phyloP scores from a whole-genome alignment of 2,797 vertebrate genomes.

The Enteromius viviparus region DNA sequence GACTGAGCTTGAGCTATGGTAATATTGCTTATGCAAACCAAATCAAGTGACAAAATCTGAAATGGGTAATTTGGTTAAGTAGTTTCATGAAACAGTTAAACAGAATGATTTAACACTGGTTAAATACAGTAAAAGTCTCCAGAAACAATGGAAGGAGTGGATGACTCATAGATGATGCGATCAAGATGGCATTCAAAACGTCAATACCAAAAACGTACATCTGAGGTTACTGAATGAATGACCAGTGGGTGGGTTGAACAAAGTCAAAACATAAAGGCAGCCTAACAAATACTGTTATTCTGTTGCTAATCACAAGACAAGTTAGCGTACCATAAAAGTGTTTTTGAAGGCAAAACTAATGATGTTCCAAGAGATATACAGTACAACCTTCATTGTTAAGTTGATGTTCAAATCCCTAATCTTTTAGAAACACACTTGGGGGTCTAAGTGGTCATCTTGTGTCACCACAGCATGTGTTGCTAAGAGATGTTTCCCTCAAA shows the following conservation, averaged over 20 bases:
- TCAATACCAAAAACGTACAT: not conserved
- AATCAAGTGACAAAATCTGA: too few species aligned
- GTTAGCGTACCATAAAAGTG: not conserved
- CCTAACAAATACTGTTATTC: not conserved
- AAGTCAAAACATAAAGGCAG: not conserved
- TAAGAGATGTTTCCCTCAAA: slow-evolving; percentile 30
- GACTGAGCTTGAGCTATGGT: too few species aligned
- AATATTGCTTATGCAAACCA: too few species aligned
- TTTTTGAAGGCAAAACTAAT: slow-evolving; percentile 1
- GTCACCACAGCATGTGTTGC: slow-evolving; percentile 49
- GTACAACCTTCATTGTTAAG: not conserved
- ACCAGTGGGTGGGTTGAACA: slow-evolving; percentile 5
- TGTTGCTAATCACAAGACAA: not conserved
- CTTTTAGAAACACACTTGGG: slow-evolving; percentile 1
- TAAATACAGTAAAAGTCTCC: not conserved
- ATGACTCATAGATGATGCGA: slow-evolving; percentile 2
- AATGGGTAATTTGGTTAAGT: too few species aligned
- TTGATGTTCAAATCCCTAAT: not conserved
- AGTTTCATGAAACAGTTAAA: too few species aligned
- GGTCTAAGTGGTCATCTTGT: slow-evolving; percentile 45
- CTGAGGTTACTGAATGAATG: not conserved
- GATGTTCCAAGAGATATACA: not conserved
- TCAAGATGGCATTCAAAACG: not conserved
- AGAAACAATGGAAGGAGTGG: not conserved
- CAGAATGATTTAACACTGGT: too few species aligned